A percentile compares a stretch with the other conserved stretches of the same genome.
Conservation (phyloP, 2,113 vertebrate genomes). For the Neotoma lepida region DNA sequence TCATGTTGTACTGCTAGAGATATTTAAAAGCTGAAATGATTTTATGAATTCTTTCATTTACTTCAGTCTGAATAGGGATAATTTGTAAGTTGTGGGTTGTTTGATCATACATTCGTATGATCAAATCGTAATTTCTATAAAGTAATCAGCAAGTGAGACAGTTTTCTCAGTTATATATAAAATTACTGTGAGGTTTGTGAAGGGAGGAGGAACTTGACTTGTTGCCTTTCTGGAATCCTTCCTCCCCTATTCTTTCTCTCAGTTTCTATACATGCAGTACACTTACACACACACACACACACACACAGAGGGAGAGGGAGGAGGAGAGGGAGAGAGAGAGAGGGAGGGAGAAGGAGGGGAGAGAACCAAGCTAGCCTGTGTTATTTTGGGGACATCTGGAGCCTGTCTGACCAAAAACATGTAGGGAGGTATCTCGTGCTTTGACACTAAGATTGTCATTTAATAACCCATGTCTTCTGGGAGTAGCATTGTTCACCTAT, state of each 20-base stretch:
- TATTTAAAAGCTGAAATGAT: background rate
- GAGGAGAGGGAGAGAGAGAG: background rate
- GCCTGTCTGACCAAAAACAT: background rate
- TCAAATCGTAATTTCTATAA: background rate
- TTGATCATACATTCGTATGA: conserved; percentile 25
- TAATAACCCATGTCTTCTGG: background rate
- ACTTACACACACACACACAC: too few species aligned
- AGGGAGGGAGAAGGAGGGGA: too few species aligned
- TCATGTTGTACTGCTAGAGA: background rate
- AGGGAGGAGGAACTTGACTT: background rate
- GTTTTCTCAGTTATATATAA: background rate
- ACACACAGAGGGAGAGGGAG: too few species aligned
- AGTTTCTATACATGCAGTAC: background rate
- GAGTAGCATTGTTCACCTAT: background rate
- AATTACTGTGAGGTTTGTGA: background rate
- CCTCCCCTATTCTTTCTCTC: background rate
- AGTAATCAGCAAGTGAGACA: background rate
- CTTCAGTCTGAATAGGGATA: background rate
- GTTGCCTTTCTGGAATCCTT: background rate
- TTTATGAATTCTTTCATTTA: conserved; percentile 25
- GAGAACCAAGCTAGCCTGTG: background rate
- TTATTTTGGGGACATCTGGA: background rate
- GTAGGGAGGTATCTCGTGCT: background rate
- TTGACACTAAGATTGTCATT: background rate
- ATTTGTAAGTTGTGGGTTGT: background rate